A percentile compares a stretch with the other conserved stretches of the same genome.
These are phyloP conservation scores for Seira musarum DNA, from an alignment of 2,888 invertebrate species.

Conservation along the genomic window DNA sequence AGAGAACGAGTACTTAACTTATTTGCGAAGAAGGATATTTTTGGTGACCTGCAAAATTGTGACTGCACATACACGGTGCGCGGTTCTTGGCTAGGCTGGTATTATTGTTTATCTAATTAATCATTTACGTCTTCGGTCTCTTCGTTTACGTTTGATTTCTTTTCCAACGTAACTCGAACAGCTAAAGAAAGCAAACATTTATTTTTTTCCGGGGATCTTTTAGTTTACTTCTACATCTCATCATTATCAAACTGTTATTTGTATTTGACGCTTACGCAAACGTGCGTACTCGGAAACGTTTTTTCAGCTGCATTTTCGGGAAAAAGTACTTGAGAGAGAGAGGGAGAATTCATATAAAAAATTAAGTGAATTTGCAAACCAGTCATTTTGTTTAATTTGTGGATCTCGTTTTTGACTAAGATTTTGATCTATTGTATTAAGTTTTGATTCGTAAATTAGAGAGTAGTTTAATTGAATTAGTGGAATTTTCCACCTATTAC, in stretches of 20 bases:
- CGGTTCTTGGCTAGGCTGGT: no score
- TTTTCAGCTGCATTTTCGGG: neutral
- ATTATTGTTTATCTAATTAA: no score
- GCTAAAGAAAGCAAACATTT: no score
- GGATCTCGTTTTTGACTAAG: slow-evolving; percentile 8
- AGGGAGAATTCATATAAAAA: neutral
- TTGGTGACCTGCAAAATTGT: neutral
- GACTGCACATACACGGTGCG: neutral
- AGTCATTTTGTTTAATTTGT: neutral
- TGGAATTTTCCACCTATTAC: no score
- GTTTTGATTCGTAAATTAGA: neutral
- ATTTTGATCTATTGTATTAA: neutral
- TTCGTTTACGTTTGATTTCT: no score
- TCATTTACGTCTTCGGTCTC: no score
- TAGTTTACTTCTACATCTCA: no score
- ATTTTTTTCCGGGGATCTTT: no score
- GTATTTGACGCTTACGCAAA: no score
- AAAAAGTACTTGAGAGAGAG: slow-evolving; percentile 2
- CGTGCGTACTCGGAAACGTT: no score
- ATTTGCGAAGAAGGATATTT: neutral
- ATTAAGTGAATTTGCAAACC: neutral
- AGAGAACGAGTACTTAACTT: slow-evolving; percentile 7
- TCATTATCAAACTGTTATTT: no score
- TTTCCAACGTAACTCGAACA: no score
- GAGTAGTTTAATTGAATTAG: neutral